phyloP scores from a whole-genome alignment of 2,888 invertebrate genomes.

The Stegophylla sp. region DNA sequence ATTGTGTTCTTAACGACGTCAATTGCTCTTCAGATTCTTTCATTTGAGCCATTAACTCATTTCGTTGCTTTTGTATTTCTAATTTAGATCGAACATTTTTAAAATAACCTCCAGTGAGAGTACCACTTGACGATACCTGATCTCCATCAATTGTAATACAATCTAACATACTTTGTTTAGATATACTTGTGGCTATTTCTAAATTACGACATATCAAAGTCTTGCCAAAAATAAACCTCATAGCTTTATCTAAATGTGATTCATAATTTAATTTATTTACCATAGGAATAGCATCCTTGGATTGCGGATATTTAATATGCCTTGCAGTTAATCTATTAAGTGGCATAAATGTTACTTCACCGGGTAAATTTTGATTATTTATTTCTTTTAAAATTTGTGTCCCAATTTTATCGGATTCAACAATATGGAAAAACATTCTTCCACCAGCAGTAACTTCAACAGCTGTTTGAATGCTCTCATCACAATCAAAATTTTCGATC shows the following conservation, averaged over 20 bases:
- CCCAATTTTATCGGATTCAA: constrained; percentile 95
- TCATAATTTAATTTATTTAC: constrained; percentile 91
- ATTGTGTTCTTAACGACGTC: constrained; percentile 75
- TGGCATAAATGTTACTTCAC: constrained; percentile 99
- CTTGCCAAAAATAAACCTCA: constrained; percentile 96
- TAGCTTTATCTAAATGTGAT: constrained; percentile 85
- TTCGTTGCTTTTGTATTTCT: constrained; percentile 91
- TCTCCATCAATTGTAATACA: constrained; percentile 98
- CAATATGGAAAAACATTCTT: constrained; percentile 95
- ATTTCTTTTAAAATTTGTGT: constrained; percentile 97
- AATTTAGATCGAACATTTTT: constrained; percentile 92
- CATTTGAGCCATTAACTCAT: constrained; percentile 83
- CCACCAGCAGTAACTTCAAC: constrained; percentile 85
- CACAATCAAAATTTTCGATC: constrained; percentile 96
- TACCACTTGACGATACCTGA: constrained; percentile 95
- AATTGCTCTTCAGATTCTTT: constrained; percentile 79
- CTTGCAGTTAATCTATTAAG: constrained; percentile 86
- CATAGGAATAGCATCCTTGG: constrained; percentile 95
- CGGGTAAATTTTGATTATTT: constrained; percentile 93
- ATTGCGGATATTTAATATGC: constrained; percentile 74
- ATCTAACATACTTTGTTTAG: constrained; percentile 92
- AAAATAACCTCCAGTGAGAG: constrained; percentile 96
- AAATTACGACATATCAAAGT: constrained; percentile 95
- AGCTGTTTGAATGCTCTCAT: constrained; percentile 95
- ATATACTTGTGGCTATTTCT: constrained; percentile 94